A percentile compares a stretch with the other conserved stretches of the same genome.
Evolutionary conservation across 1,140 invertebrate genomes (phyloP).

Genomic region (Himalopsyche phryganea): DNA sequence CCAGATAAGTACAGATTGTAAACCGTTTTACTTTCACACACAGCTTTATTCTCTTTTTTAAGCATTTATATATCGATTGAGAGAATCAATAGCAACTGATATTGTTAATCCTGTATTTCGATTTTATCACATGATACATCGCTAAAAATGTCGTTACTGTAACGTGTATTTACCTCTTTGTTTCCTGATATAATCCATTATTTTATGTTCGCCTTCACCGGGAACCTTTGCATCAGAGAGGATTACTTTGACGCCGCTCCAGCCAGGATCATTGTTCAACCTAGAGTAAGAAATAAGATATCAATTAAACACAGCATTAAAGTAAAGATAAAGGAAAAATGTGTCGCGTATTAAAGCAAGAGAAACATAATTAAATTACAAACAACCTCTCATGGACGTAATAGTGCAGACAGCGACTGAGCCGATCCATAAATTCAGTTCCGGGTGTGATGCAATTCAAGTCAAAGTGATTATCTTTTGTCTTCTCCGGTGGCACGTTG

Average conservation of each 20-base stretch:
- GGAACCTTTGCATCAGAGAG: slow-evolving; percentile 98
- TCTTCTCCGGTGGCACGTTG: slow-evolving; percentile 83
- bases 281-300: slow-evolving; percentile 39
- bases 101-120: no score
- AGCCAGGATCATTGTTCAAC: slow-evolving; percentile 92
- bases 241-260: slow-evolving; percentile 93
- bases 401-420: slow-evolving; percentile 93
- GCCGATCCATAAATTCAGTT: slow-evolving; percentile 95
- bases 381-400: slow-evolving; percentile 82
- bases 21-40: no score
- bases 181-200: slow-evolving; percentile 97
- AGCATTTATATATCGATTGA: no score
- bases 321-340: not conserved
- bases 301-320: not conserved
- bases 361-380: no score
- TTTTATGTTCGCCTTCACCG: slow-evolving; percentile 98
- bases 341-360: no score
- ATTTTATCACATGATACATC: no score
- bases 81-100: no score
- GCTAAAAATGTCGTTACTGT: no score
- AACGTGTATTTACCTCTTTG: slow-evolving; percentile 89
- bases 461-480: slow-evolving; percentile 92
- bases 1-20: no score
- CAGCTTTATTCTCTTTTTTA: no score
- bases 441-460: slow-evolving; percentile 99